Percentiles rank a stretch among this genome's conserved stretches.
Evolutionary conservation across 2,113 vertebrate genomes (phyloP).

Genomic region (Phocoena phocoena): DNA sequence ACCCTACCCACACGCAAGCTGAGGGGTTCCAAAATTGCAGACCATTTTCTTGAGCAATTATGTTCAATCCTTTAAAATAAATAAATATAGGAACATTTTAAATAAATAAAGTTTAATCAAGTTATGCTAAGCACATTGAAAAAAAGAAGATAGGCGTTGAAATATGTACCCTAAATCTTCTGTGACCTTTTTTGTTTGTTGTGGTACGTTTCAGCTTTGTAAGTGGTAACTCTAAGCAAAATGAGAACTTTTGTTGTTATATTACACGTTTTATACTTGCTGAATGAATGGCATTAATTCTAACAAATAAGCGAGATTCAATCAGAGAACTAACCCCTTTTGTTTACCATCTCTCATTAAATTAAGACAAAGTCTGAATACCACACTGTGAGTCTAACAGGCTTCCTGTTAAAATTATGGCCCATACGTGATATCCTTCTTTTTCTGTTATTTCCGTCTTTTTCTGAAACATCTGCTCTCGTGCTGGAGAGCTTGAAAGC

Average conservation of each 20-base stretch:
- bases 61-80: neutral
- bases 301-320: neutral
- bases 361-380: neutral
- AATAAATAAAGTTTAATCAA: neutral
- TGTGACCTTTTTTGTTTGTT: neutral
- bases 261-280: neutral
- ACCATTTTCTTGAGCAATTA: slow-evolving; percentile 25
- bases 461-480: neutral
- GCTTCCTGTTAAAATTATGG: slow-evolving; percentile 20
- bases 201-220: neutral
- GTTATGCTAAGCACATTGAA: neutral
- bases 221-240: slow-evolving; percentile 25
- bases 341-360: neutral
- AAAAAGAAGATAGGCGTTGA: neutral
- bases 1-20: neutral
- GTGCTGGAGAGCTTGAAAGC: neutral
- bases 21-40: neutral
- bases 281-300: neutral
- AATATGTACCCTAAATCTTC: neutral
- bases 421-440: neutral
- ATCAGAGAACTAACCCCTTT: neutral
- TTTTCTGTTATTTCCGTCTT: neutral
- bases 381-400: neutral
- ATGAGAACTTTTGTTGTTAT: neutral
- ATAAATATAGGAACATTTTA: neutral